A percentile compares a stretch with the other conserved stretches of the same genome.
phyloP scores from a whole-genome alignment of 2,888 invertebrate genomes.

The Campoletis raptor region DNA sequence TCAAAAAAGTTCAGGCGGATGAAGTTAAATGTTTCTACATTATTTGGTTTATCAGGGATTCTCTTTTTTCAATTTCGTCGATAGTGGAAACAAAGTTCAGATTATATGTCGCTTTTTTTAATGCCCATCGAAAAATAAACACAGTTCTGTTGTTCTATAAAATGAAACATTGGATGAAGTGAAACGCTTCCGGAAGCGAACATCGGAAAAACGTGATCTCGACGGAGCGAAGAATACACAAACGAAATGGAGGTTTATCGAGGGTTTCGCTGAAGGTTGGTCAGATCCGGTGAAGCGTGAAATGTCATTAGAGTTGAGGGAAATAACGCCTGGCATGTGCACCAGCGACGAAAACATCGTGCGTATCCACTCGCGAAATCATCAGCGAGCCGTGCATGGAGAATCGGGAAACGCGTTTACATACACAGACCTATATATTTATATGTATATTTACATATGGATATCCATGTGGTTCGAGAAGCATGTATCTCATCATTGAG shows the following conservation, averaged over 20 bases:
- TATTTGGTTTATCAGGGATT: not conserved
- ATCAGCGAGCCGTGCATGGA: conserved; percentile 27
- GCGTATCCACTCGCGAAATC: conserved; percentile 51
- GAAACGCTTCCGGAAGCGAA: not conserved
- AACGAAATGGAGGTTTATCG: not conserved
- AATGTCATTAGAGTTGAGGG: conserved; percentile 40
- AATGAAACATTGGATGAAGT: not conserved
- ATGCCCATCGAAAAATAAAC: not conserved
- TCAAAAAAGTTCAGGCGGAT: not conserved
- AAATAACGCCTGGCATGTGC: conserved; percentile 23
- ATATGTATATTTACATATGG: not conserved
- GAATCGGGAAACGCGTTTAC: conserved; percentile 11
- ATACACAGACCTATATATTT: not conserved
- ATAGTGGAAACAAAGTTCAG: not conserved
- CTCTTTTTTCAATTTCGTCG: not conserved
- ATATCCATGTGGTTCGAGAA: not conserved
- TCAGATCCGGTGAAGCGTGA: conserved; percentile 5
- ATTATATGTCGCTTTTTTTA: no score
- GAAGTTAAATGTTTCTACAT: not conserved
- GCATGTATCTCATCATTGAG: conserved; percentile 10
- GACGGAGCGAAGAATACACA: not conserved
- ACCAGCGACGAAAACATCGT: conserved; percentile 45
- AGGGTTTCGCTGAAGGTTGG: not conserved
- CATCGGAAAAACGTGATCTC: not conserved
- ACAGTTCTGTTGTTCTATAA: not conserved